Evolutionary conservation across 1,140 invertebrate species (phyloP), one percentile per base, ranked within the genome.

Genomic region (Drosophila pruinosa): DNA sequence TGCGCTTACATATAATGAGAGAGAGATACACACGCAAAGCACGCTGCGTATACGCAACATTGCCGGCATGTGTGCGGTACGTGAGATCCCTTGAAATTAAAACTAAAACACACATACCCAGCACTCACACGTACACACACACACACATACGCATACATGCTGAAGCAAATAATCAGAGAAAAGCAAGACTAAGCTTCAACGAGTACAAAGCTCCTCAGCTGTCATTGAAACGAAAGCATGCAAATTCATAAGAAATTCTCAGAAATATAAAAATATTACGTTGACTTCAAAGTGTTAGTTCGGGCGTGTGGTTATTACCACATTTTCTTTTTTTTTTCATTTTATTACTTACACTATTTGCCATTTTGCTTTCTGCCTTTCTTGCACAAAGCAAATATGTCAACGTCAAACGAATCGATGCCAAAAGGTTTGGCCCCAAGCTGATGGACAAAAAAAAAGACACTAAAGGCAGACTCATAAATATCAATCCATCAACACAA

Each of bases 361-460:
- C 45, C 41, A 17, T 28, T 54, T 54, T 38, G 5, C 21, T 19
- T 10, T 54, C 3, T 24, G 5, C 36, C 3, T 36, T 7, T 38
- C 3, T 21, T 17, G 21, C 50, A 5, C 17, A 2, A 15, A 31
- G 59, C 50, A 70, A 70, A 70, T 70, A 70, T 56, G 67, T 64
- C 67, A 70, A 64, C 64, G 41, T 31, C 43, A 71, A 57, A 71
- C 68, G 48, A 71, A 71, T 71, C 68, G 68, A 64, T 65, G 68
- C 17, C 68, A 65, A 71, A 71, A 71, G 68, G 58, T 56, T 70
- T 63, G 50, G 21, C 47, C 48, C 57, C 3, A 54, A 54, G 12
- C 38, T 28, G 48, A 62, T 28, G n/a, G n/a, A n/a, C n/a, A 31
- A 39, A 43, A 34, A 53, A 52, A 45, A 45, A 4, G 26, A 4